Conservation (phyloP, 1,140 invertebrate genomes). For the Plectus sambesii region DNA sequence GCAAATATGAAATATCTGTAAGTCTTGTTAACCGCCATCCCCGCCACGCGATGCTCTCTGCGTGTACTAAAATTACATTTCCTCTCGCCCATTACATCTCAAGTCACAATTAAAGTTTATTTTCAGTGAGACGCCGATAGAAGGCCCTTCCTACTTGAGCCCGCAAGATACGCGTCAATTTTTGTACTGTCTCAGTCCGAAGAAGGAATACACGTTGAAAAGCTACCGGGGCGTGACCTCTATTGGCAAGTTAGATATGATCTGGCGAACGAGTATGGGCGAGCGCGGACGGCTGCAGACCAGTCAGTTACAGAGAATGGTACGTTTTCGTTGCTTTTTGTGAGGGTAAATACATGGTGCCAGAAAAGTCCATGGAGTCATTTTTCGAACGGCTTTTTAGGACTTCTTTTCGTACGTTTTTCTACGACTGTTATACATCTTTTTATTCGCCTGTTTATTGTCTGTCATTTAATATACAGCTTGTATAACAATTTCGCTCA, state of each 20-base stretch:
- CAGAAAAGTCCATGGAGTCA: too few species aligned
- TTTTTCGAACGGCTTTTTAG: too few species aligned
- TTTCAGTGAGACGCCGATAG: slow-evolving; percentile 71
- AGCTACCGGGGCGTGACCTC: slow-evolving; percentile 57
- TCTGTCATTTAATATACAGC: too few species aligned
- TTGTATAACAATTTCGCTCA: too few species aligned
- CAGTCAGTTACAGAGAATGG: slow-evolving; percentile 78
- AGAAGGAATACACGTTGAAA: slow-evolving; percentile 46
- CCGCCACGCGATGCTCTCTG: background rate
- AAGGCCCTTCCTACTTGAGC: slow-evolving; percentile 65
- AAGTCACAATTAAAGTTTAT: slow-evolving; percentile 15
- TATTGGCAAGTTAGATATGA: slow-evolving; percentile 91
- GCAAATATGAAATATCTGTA: too few species aligned
- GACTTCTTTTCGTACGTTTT: too few species aligned
- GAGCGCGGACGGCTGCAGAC: slow-evolving; percentile 88
- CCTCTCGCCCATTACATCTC: background rate
- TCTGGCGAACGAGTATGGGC: slow-evolving; percentile 88
- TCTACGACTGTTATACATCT: too few species aligned
- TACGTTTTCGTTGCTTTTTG: slow-evolving; percentile 46
- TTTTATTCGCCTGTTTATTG: too few species aligned
- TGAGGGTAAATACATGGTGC: too few species aligned
- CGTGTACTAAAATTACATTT: slow-evolving; percentile 6
- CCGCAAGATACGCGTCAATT: slow-evolving; percentile 65
- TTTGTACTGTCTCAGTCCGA: slow-evolving; percentile 76
- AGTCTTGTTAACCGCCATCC: too few species aligned